Evolutionary conservation across 1,140 invertebrate species (phyloP), one percentile per base, ranked within the genome.

Genomic region (Saccostrea cuccullata): DNA sequence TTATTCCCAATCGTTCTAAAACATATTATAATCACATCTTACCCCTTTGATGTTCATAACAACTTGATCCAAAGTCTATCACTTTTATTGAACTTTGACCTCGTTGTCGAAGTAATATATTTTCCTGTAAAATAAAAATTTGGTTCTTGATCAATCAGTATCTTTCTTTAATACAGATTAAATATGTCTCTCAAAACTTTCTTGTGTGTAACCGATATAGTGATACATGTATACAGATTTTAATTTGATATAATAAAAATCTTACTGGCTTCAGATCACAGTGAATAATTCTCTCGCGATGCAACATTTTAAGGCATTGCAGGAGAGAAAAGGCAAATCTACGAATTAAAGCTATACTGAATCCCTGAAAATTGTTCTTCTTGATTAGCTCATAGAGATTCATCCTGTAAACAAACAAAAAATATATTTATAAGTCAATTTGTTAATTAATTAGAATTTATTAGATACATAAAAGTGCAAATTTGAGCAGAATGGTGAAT

Each of bases 1-100:
- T 36, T 36, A 36, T 36, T 36, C 2, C 30, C 30, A 36, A 36
- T 36, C 30, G 2, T 36, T 36, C 30, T 36, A 36, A 36, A 36
- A 67, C 15, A 67, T 23, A 8, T 36, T 23, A 5, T n/a, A 17
- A 67, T 3, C 12, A 30, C 3, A 1, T 9, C 88, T 84, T 90
- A 95, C 94, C 95, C 93, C 94, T 87, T 88, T 95, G 94, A 84
- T 95, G 93, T 88, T 95, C 94, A 90, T 94, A 95, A 90, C 95
- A 95, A 90, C 94, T 95, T 23, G 94, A 95, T n/a, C 95, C 95
- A 92, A 95, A 95, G 90, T 95, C 95, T 90, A 95, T 95, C 20
- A 95, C 95, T 90, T 95, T 95, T 23, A 95, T 94, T 73, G 92
- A 93, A 91, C 94, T 95, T 88, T 94, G 94, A 82, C 94, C 94